Conservation (phyloP, 2,797 vertebrate genomes). For the Gadopsis marmoratus region DNA sequence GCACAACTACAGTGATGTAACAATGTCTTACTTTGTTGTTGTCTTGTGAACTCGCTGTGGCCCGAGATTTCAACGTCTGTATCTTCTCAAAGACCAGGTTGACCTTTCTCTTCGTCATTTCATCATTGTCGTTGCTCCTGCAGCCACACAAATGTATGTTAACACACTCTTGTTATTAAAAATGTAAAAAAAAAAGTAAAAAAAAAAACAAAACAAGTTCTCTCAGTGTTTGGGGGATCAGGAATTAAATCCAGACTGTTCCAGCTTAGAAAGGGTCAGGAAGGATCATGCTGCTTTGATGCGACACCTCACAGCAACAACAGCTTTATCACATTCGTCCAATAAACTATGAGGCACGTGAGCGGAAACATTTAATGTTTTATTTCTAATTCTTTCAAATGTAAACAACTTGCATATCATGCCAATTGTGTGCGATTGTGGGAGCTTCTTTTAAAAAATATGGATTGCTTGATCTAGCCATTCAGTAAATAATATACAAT, state of each 20-base stretch:
- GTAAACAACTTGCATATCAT: background rate
- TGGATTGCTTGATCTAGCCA: background rate
- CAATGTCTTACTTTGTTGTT: conserved; percentile 81
- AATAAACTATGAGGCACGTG: conserved; percentile 55
- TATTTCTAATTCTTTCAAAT: background rate
- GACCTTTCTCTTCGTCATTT: conserved; percentile 96
- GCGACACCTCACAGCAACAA: conserved; percentile 75
- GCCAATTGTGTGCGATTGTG: background rate
- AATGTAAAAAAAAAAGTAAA: too few relatives aligned
- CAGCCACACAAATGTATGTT: conserved; percentile 45
- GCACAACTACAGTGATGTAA: conserved; percentile 42
- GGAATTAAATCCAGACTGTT: conserved; percentile 68
- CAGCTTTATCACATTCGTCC: conserved; percentile 66
- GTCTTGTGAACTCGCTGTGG: conserved; percentile 86
- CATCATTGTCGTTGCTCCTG: conserved; percentile 94
- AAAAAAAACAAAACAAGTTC: conserved; percentile 30
- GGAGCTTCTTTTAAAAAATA: background rate
- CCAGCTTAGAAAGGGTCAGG: conserved; percentile 55
- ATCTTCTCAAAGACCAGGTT: conserved; percentile 99
- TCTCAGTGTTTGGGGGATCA: conserved; percentile 47
- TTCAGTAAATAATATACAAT: background rate
- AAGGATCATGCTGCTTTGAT: conserved; percentile 76
- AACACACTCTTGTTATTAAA: conserved; percentile 26
- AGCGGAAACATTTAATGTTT: conserved; percentile 25
- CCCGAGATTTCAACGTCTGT: conserved; percentile 96